Conservation (phyloP, 2,113 vertebrate species). For the Genyomyrus donnyi region DNA sequence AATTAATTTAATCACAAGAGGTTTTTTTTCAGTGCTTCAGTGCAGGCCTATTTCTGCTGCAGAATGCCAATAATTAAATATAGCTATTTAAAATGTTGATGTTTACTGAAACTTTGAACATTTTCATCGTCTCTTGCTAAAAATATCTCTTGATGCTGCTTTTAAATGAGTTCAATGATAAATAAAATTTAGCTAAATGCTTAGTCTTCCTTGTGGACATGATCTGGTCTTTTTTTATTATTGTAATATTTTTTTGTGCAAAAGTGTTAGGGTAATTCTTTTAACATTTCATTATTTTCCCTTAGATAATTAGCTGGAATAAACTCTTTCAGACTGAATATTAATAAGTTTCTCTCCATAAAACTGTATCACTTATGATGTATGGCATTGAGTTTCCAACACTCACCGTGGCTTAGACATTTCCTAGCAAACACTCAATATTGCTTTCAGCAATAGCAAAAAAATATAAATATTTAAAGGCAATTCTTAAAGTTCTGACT, state of each 20-base stretch:
- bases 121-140: not conserved
- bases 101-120: not conserved
- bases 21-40: not conserved
- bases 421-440: not conserved
- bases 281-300: not conserved
- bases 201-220: not conserved
- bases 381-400: not conserved
- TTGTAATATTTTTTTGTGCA: not conserved
- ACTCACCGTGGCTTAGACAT: not conserved
- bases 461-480: not conserved
- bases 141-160: not conserved
- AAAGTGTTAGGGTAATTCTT: not conserved
- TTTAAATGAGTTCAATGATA: not conserved
- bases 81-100: not conserved
- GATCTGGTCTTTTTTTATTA: not conserved
- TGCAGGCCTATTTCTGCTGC: not conserved
- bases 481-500: not conserved
- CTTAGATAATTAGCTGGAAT: not conserved
- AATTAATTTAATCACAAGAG: slow-evolving; percentile 7
- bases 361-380: not conserved
- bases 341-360: not conserved
- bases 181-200: not conserved
- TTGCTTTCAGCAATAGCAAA: not conserved
- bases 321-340: not conserved
- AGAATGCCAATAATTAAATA: not conserved